Percentiles rank a stretch among this genome's conserved stretches.
phyloP scores from a whole-genome alignment of 2,797 vertebrate species.

The Setipinna tenuifilis region DNA sequence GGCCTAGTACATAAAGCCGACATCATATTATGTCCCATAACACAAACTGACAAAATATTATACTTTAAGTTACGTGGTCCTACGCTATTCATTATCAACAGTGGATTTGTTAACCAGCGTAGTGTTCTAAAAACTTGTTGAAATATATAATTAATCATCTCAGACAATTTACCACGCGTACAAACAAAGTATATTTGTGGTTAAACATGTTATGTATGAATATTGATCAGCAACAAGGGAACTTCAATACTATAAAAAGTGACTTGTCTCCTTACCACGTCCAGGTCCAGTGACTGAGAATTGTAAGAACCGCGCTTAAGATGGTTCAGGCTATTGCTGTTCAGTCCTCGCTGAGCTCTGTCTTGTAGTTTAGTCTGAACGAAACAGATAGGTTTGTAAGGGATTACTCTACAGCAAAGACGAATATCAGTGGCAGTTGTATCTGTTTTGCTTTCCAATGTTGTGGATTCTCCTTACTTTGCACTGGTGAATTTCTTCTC shows the following conservation, averaged over 20 bases:
- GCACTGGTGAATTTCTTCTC: not conserved
- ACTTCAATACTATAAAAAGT: not conserved
- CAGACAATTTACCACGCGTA: not conserved
- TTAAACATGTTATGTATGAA: not conserved
- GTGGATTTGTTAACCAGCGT: too few relatives aligned
- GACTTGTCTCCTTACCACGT: constrained; percentile 2
- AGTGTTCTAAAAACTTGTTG: too few relatives aligned
- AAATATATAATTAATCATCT: not conserved
- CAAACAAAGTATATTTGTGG: not conserved
- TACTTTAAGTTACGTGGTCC: not conserved
- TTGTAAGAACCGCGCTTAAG: not conserved
- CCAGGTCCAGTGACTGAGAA: not conserved
- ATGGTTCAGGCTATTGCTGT: not conserved
- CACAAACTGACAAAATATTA: not conserved
- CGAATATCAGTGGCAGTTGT: not conserved
- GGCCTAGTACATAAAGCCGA: too few relatives aligned
- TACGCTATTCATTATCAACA: not conserved
- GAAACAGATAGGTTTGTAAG: not conserved
- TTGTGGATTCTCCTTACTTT: not conserved
- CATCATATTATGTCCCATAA: too few relatives aligned
- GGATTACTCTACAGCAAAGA: not conserved
- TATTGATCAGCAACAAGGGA: not conserved
- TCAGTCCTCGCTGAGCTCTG: not conserved
- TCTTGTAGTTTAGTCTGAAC: not conserved
- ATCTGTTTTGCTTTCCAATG: not conserved